phyloP scores from a whole-genome alignment of 2,888 invertebrate genomes.

The Trissoscelio sp. region DNA sequence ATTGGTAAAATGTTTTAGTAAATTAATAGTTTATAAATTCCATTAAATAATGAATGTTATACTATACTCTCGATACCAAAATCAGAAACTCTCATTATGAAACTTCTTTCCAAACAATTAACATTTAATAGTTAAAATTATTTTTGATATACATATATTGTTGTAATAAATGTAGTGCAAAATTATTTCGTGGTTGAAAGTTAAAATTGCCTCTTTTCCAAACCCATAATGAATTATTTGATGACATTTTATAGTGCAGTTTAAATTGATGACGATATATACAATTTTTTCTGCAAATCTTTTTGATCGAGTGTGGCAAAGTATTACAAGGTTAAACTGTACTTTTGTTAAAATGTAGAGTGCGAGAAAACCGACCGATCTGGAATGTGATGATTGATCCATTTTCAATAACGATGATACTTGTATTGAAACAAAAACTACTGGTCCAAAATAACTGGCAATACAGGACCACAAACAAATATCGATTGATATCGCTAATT shows the following conservation, averaged over 20 bases:
- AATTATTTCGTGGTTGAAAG: too few relatives aligned
- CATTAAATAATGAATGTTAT: too few relatives aligned
- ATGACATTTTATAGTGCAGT: slow-evolving; percentile 5
- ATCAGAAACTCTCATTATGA: too few relatives aligned
- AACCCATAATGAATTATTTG: slow-evolving; percentile 35
- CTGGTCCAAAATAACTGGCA: not conserved
- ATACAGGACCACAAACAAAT: not conserved
- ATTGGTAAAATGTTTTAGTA: too few relatives aligned
- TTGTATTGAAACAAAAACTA: not conserved
- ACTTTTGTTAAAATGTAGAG: slow-evolving; percentile 37
- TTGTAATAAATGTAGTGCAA: too few relatives aligned
- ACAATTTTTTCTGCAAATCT: not conserved
- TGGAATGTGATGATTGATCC: slow-evolving; percentile 73
- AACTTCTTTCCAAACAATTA: too few relatives aligned
- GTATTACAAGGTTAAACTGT: slow-evolving; percentile 49
- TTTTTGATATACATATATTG: too few relatives aligned
- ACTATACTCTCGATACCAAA: too few relatives aligned
- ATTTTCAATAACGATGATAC: slow-evolving; percentile 66
- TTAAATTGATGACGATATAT: not conserved
- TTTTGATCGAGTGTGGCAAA: slow-evolving; percentile 20
- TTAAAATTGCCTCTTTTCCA: too few relatives aligned
- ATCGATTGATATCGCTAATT: not conserved
- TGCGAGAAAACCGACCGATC: slow-evolving; percentile 49
- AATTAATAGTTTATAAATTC: too few relatives aligned
- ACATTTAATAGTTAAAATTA: too few relatives aligned